phyloP scores from a whole-genome alignment of 2,888 invertebrate species.

The Bombylius discolor region DNA sequence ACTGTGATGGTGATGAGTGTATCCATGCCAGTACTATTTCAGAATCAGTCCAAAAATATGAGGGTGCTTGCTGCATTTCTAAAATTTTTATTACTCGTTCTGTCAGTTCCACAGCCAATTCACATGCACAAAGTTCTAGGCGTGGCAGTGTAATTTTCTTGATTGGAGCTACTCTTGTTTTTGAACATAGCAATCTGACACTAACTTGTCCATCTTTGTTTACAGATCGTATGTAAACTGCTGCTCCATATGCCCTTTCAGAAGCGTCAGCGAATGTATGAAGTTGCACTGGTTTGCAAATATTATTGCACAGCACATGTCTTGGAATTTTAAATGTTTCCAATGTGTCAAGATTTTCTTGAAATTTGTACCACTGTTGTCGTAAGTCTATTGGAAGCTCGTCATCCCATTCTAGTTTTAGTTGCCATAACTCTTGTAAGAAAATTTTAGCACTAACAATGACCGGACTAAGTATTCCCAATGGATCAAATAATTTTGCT shows the following conservation, averaged over 20 bases:
- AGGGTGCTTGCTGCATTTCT: background rate
- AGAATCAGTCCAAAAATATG: slow-evolving; percentile 16
- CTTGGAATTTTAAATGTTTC: background rate
- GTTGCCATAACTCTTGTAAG: slow-evolving; percentile 6
- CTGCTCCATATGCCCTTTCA: slow-evolving; percentile 14
- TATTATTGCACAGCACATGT: background rate
- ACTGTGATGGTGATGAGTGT: slow-evolving; percentile 6
- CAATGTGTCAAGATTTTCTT: background rate
- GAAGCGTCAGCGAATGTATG: slow-evolving; percentile 17
- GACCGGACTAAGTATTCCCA: slow-evolving; percentile 4
- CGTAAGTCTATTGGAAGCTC: background rate
- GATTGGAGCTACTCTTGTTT: background rate
- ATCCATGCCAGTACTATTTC: slow-evolving; percentile 1
- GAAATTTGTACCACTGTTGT: background rate
- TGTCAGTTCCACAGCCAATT: background rate
- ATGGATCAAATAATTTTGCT: slow-evolving; percentile 1
- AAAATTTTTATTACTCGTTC: background rate
- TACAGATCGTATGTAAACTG: background rate
- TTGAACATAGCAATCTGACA: background rate
- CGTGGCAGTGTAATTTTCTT: background rate
- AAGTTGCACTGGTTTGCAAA: background rate
- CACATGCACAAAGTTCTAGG: slow-evolving; percentile 1
- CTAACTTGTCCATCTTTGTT: background rate
- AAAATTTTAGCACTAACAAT: slow-evolving; percentile 3
- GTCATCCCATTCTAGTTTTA: slow-evolving; percentile 6